Evolutionary conservation across 1,140 invertebrate genomes (phyloP), one percentile per base, ranked within the genome.

Genomic region (Bombus polaris): DNA sequence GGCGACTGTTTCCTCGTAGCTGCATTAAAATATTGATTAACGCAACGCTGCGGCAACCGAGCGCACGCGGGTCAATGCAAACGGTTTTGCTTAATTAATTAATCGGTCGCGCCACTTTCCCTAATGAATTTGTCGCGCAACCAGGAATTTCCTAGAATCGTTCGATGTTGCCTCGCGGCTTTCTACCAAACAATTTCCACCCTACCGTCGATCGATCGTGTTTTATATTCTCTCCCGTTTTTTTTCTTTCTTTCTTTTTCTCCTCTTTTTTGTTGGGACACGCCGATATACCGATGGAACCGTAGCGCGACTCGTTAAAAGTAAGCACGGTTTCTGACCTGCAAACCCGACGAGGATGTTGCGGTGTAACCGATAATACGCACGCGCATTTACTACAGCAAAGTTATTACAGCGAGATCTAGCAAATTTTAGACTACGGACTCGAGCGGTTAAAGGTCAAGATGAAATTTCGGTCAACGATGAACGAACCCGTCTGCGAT

Each of bases 21-120:
- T 80, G 68, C 77, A 73, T 85, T 80, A 85, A 85, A 85, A 85
- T 85, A 85, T 87, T 83, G 74, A 83, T 77, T 72, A 87, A 87
- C 74, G 81, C 73, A 72, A 76, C 53, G 42, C 77, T 78, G 74
- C 53, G 81, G 81, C 39, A n/a, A 8, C 57, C 10, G 28, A 53
- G 15, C 18, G 42, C 18, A 39, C 85, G 13, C 39, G 74, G 74
- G 66, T 72, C 81, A 78, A 77, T 71, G 81, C 44, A 37, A 84
- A 73, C 59, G 53, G 68, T 44, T 59, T 83, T 78, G 57, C 75
- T 78, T 73, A 84, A 87, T 87, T 74, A 87, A 84, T 84, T 87
- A 87, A 87, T 87, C 75, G 42, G 79, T 68, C 59, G 81, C 71
- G 70, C 57, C 75, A 79, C 75, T 73, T 87, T 84, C 44, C 37